Conservation (phyloP, 2,888 invertebrate species). For the Dioctria linearis region DNA sequence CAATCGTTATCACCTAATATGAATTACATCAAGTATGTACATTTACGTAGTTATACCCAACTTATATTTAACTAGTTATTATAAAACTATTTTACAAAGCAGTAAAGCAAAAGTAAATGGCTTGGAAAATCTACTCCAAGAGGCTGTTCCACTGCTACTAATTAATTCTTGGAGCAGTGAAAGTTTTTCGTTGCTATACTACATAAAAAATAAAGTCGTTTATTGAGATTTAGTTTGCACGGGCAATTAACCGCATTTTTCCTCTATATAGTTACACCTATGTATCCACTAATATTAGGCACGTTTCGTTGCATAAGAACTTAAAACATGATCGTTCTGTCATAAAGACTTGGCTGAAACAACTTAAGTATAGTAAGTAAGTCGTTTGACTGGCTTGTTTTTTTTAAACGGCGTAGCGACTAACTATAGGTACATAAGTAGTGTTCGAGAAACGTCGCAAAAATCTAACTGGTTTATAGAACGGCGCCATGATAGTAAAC, state of each 20-base stretch:
- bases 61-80: no score
- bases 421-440: not conserved
- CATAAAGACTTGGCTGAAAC: not conserved
- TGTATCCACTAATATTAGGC: conserved; percentile 1
- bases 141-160: no score
- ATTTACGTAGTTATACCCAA: no score
- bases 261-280: not conserved
- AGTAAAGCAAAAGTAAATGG: no score
- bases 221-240: conserved; percentile 17
- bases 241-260: conserved; percentile 36
- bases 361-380: not conserved
- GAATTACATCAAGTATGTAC: no score
- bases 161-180: no score
- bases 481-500: conserved; percentile 14
- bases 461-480: not conserved
- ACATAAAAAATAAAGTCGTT: conserved; percentile 22
- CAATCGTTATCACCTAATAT: no score
- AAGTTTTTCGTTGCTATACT: no score
- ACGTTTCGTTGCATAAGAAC: conserved; percentile 36
- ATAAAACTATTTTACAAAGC: no score
- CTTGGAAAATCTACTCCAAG: not conserved
- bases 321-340: not conserved
- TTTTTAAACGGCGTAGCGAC: not conserved
- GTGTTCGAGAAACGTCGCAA: conserved; percentile 1
- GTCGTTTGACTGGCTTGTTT: not conserved